A percentile compares a stretch with the other conserved stretches of the same genome.
phyloP scores from a whole-genome alignment of 2,888 invertebrate species.

The Tigriopus californicus region DNA sequence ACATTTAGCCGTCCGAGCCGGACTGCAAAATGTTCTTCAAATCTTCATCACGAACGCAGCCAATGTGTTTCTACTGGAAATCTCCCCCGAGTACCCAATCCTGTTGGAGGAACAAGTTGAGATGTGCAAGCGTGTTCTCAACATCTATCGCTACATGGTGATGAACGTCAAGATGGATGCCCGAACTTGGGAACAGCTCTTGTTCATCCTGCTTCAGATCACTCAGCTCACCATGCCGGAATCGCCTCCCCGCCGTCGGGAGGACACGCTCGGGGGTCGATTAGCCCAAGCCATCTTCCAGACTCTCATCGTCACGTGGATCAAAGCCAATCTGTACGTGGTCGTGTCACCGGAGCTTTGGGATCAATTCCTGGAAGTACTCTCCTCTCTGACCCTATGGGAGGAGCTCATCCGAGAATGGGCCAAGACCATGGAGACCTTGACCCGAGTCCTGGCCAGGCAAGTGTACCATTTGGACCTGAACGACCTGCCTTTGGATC shows the following conservation, averaged over 20 bases:
- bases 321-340: conserved; percentile 86
- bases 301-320: conserved; percentile 93
- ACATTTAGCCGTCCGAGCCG: conserved; percentile 23
- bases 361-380: conserved; percentile 74
- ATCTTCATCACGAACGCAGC: conserved; percentile 87
- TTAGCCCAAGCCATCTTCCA: conserved; percentile 37
- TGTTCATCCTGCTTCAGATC: conserved; percentile 69
- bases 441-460: conserved; percentile 80
- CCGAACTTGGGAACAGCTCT: conserved; percentile 48
- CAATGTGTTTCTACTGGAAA: conserved; percentile 67
- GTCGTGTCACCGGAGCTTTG: conserved; percentile 69
- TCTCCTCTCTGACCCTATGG: conserved; percentile 75
- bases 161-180: conserved; percentile 81
- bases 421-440: conserved; percentile 80
- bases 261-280: conserved; percentile 34
- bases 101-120: conserved; percentile 81
- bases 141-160: conserved; percentile 88
- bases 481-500: conserved; percentile 59
- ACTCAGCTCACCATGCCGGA: conserved; percentile 65
- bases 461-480: conserved; percentile 88
- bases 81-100: conserved; percentile 29
- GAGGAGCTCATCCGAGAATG: conserved; percentile 58
- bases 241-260: conserved; percentile 52
- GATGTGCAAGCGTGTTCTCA: conserved; percentile 82
- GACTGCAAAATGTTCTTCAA: conserved; percentile 50